These are phyloP conservation scores for Homalodisca vitripennis DNA, from an alignment of 1,140 invertebrate genomes.

Conservation along the genomic window DNA sequence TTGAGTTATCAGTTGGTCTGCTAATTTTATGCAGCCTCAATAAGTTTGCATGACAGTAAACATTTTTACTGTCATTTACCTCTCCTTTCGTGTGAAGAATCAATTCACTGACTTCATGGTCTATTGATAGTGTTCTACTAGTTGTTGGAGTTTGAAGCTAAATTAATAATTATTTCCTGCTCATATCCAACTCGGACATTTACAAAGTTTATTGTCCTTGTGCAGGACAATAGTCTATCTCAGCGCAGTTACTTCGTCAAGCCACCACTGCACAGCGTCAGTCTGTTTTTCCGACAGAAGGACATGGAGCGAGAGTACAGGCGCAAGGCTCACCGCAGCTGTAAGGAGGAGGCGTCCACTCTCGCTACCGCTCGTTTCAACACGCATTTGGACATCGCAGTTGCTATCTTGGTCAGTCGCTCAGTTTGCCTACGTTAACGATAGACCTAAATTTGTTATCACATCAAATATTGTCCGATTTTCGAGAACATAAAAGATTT, in stretches of 20 bases:
- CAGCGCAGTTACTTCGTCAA: constrained; percentile 86
- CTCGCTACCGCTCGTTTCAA: constrained; percentile 85
- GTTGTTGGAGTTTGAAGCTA: neutral
- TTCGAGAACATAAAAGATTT: no score
- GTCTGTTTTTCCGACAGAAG: constrained; percentile 78
- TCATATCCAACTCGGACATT: neutral
- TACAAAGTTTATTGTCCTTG: no score
- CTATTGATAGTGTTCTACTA: neutral
- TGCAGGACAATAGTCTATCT: constrained; percentile 74
- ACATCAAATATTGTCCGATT: no score
- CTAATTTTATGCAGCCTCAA: no score
- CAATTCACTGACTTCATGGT: no score
- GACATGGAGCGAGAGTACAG: constrained; percentile 86
- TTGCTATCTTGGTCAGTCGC: constrained; percentile 68
- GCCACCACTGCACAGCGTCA: constrained; percentile 78
- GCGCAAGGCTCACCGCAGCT: constrained; percentile 69
- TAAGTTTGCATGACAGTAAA: no score
- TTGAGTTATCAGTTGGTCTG: no score
- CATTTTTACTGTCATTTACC: no score
- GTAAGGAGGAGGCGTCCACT: constrained; percentile 58
- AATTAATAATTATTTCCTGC: neutral
- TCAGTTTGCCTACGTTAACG: no score
- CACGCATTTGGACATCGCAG: constrained; percentile 81
- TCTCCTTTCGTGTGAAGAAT: no score
- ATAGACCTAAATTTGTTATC: no score